Evolutionary conservation across 2,888 invertebrate genomes (phyloP).

Genomic region (Leucophenga montana): DNA sequence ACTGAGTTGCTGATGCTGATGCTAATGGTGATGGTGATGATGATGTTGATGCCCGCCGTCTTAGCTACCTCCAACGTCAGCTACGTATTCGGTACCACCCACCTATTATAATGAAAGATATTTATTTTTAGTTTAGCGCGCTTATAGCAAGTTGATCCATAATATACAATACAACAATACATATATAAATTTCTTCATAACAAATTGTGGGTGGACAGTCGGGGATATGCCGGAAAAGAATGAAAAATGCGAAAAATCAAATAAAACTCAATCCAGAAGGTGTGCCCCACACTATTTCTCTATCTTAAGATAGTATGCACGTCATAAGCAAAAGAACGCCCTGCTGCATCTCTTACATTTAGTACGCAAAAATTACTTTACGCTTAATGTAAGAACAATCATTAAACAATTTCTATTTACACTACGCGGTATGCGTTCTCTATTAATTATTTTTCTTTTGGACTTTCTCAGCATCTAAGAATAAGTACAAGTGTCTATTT

Average conservation of each 20-base stretch:
- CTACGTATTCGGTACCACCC: not conserved
- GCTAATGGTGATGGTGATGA: not conserved
- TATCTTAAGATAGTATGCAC: not conserved
- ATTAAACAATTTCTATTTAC: slow-evolving; percentile 23
- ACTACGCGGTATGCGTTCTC: not conserved
- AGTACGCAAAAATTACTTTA: not conserved
- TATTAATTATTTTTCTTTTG: not conserved
- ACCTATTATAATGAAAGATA: slow-evolving; percentile 8
- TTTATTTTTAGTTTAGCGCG: slow-evolving; percentile 6
- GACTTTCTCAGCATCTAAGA: not conserved
- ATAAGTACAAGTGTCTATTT: slow-evolving; percentile 14
- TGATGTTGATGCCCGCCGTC: too few relatives aligned
- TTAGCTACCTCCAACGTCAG: too few relatives aligned
- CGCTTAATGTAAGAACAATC: slow-evolving; percentile 23
- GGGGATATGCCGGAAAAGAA: slow-evolving; percentile 1
- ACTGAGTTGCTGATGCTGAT: not conserved
- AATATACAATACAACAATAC: not conserved
- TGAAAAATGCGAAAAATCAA: not conserved
- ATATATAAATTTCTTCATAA: not conserved
- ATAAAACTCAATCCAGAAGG: not conserved
- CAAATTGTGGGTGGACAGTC: slow-evolving; percentile 6
- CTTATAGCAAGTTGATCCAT: not conserved
- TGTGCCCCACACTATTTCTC: not conserved
- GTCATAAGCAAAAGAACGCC: not conserved
- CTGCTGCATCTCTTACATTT: too few relatives aligned